Evolutionary conservation across 2,888 invertebrate genomes (phyloP), one percentile per base, ranked within the genome.

Genomic region (Ischnura elegans): DNA sequence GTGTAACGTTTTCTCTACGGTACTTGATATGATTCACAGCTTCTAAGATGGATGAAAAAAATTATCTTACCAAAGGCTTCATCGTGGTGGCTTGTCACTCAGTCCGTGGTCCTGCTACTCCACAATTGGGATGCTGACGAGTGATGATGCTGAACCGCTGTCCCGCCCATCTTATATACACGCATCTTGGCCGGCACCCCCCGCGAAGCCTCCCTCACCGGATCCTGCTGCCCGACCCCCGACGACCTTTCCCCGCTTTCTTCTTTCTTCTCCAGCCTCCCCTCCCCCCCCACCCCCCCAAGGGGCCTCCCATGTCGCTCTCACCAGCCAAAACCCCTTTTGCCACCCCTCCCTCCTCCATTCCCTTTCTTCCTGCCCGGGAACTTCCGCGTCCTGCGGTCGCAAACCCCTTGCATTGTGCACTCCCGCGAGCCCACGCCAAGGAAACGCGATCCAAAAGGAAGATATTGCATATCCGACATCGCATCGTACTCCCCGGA

Each of bases 1-100:
- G n/a, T n/a, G n/a, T n/a, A n/a, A n/a, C n/a, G n/a, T n/a, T n/a
- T n/a, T n/a, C n/a, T n/a, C n/a, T n/a, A n/a, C n/a, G n/a, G n/a
- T n/a, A n/a, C n/a, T n/a, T n/a, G n/a, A n/a, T n/a, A n/a, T n/a
- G n/a, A n/a, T n/a, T n/a, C n/a, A n/a, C n/a, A n/a, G n/a, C n/a
- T n/a, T n/a, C n/a, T n/a, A n/a, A n/a, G n/a, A n/a, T n/a, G n/a
- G n/a, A n/a, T n/a, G n/a, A n/a, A n/a, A n/a, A n/a, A n/a, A n/a
- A n/a, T n/a, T n/a, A 43, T 13, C 90, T 90, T 66, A 90, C 90
- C 90, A 61, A 90, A n/a, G n/a, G 43, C 90, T 90, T 90, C 90
- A 90, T 90, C 19, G 61, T 42, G 36, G 87, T 2, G 42, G 25
- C 61, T 42, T 0, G 16, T 90, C 42, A 42, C 61, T 42, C 55